Evolutionary conservation across 1,140 invertebrate species (phyloP).

Genomic region (Periplaneta americana): DNA sequence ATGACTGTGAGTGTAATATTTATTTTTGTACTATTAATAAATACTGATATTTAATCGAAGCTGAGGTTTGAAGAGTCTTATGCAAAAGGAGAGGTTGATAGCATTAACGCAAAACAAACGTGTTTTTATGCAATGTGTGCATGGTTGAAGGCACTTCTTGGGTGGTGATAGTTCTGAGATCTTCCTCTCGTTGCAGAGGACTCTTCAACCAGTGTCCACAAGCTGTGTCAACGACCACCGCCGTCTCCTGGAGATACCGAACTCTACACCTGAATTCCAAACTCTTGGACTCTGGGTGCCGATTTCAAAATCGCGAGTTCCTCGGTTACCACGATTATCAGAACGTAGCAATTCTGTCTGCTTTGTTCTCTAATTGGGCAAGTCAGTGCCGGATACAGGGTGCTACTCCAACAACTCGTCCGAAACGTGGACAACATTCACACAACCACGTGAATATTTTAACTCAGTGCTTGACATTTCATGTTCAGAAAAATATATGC

Average conservation of each 20-base stretch:
- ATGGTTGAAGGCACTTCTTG: background rate
- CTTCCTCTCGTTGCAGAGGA: conserved; percentile 16
- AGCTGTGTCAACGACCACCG: background rate
- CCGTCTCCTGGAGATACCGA: conserved; percentile 21
- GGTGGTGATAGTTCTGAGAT: background rate
- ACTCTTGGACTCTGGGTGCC: background rate
- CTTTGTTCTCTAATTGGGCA: background rate
- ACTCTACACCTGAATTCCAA: conserved; percentile 27
- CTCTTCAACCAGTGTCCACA: conserved; percentile 14
- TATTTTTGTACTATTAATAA: conserved; percentile 18
- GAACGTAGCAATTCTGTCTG: background rate
- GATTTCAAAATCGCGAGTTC: background rate
- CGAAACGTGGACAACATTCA: too few species aligned
- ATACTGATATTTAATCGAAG: background rate
- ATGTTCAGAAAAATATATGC: too few species aligned
- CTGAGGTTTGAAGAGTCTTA: conserved; percentile 16
- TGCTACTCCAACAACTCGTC: background rate
- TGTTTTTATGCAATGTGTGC: background rate
- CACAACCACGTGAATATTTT: too few species aligned
- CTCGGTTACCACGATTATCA: background rate
- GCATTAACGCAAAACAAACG: background rate
- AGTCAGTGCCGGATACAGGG: background rate
- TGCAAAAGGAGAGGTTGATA: conserved; percentile 5
- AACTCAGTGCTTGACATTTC: too few species aligned
- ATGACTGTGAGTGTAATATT: background rate